These are phyloP conservation scores for Oligia strigilis DNA, from an alignment of 2,888 invertebrate species.

Conservation along the genomic window DNA sequence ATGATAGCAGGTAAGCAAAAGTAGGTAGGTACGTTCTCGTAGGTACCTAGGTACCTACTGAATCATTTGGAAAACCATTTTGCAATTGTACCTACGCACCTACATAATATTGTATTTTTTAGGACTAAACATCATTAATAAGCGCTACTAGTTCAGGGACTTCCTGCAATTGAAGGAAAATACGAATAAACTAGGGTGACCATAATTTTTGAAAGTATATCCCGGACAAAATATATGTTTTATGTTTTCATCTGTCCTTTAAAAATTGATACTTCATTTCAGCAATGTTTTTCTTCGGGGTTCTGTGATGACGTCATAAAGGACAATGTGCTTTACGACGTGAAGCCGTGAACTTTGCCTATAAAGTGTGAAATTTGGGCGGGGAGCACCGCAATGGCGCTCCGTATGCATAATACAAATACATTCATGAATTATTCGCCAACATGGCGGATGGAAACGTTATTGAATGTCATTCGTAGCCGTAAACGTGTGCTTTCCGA, in stretches of 20 bases:
- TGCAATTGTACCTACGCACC: background rate
- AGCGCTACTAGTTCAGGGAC: background rate
- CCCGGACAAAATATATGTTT: conserved; percentile 24
- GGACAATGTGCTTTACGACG: conserved; percentile 65
- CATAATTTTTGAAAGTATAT: background rate
- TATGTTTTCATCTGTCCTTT: conserved; percentile 13
- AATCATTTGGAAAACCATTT: background rate
- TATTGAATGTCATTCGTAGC: conserved; percentile 69
- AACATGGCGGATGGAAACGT: conserved; percentile 64
- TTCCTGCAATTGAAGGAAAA: background rate
- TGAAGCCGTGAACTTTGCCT: conserved; percentile 64
- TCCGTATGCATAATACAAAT: conserved; percentile 69
- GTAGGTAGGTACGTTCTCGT: too few species aligned
- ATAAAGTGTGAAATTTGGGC: conserved; percentile 66
- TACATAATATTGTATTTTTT: background rate
- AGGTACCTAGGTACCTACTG: too few species aligned
- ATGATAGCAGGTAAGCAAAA: background rate
- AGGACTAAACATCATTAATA: background rate
- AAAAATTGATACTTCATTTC: conserved; percentile 50
- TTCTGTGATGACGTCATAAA: conserved; percentile 63
- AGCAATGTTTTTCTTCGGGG: conserved; percentile 57
- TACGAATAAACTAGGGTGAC: conserved; percentile 4
- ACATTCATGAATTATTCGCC: conserved; percentile 70
- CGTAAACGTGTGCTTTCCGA: conserved; percentile 65
- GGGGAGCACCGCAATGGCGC: conserved; percentile 59